Evolutionary conservation across 2,888 invertebrate species (phyloP), one percentile per base, ranked within the genome.

Genomic region (Hydrotaea diabolus): DNA sequence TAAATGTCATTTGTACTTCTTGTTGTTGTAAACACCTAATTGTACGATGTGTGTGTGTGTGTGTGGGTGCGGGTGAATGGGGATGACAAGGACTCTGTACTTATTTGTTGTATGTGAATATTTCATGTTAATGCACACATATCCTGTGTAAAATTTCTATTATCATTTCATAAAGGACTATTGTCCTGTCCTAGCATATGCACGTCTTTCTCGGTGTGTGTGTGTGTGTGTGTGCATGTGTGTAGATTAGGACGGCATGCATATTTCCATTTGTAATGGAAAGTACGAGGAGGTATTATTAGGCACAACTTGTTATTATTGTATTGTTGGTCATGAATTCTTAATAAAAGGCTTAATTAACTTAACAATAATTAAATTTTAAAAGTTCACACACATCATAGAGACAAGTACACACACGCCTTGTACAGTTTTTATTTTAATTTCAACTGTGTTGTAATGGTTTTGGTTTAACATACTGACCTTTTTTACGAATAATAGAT

Each of bases 311-410:
- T 39, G 43, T 43, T 66, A 39, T 66, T 43, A 39, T 66, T 66
- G 86, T 82, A 83, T 88, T 87, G 86, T 87, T 79, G 55, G 36
- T 66, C 82, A 87, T 89, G 85, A 87, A 88, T 89, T 87, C 86
- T 88, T 87, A 87, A 88, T 88, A 87, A 87, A 62, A 87, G 87
- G 87, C 85, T 87, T 88, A 88, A 89, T 88, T 89, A 88, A 88
- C 88, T 87, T 87, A 87, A 87, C 87, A 88, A 88, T 88, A 87
- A 73, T 69, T 69, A 86, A 86, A 86, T 77, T 83, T n/a, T 86
- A 72, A 74, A 81, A 71, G 78, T 85, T 83, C 74, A 80, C 74
- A 81, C 73, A 77, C 77, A 49, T 46, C 23, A n/a, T 15, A 13
- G 46, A 23, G 13, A 66, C 11, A 69, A 17, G 36, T 36, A n/a